Evolutionary conservation across 1,140 invertebrate species (phyloP).

Genomic region (Battus philenor): DNA sequence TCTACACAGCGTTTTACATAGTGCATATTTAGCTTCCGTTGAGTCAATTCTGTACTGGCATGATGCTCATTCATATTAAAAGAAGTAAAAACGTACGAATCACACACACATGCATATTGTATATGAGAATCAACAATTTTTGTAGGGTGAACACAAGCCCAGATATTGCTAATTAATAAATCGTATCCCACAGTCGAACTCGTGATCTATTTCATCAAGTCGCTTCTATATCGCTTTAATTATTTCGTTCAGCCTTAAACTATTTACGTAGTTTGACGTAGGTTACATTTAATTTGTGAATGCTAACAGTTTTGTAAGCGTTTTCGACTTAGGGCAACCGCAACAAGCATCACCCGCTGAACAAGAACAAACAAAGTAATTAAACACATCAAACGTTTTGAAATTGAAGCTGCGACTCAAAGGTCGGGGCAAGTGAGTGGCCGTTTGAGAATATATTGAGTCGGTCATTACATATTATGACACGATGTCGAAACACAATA

Average conservation of each 20-base stretch:
- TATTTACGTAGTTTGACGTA: constrained; percentile 64
- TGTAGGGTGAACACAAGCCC: no score
- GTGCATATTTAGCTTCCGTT: no score
- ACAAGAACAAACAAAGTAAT: constrained; percentile 75
- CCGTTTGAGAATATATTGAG: constrained; percentile 13
- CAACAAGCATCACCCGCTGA: constrained; percentile 54
- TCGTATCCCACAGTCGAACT: no score
- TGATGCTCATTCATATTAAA: no score
- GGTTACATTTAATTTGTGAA: constrained; percentile 71
- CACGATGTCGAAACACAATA: background rate
- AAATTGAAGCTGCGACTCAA: constrained; percentile 66
- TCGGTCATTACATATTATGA: background rate
- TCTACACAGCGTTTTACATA: no score
- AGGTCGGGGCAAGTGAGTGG: constrained; percentile 26
- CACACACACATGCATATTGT: no score
- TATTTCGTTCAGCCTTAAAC: constrained; percentile 62
- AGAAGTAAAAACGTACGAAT: no score
- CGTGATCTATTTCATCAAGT: constrained; percentile 17
- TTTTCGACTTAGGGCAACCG: constrained; percentile 67
- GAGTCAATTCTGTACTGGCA: no score
- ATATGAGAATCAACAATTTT: no score
- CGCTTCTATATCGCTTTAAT: constrained; percentile 38
- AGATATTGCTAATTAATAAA: background rate
- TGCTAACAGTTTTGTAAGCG: constrained; percentile 60
- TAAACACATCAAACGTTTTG: constrained; percentile 72